Base-by-base conservation (phyloP, 2,888 invertebrate species). In the Electrophaes corylata region DNA sequence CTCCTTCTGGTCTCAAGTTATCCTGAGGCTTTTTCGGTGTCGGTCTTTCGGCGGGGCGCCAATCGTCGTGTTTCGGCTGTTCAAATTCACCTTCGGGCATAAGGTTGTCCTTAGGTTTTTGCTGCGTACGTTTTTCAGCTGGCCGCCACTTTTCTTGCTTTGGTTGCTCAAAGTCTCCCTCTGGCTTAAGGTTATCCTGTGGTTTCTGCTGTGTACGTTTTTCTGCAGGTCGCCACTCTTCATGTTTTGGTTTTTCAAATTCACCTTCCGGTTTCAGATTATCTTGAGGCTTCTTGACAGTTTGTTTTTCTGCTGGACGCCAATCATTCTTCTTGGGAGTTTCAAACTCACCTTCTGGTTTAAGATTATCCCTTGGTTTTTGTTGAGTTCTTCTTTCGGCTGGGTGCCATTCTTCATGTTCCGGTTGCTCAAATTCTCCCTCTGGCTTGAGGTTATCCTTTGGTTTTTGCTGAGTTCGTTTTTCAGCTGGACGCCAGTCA, bases 1-100 rank as follows among this genome's bases (percentile, higher is more conserved):
- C 93, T 0, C 95, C 95, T 75, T 95, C 94, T 0, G 93, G 93
- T 43, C 77, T 82, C 0, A 95, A 71, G 71, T 95, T 94, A 68
- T 94, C 94, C 4, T 81, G 11, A n/a, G 90, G 84, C 44, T 77
- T 77, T 58, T 67, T 72, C 62, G 70, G 72, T 0, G 45, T 58
- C 23, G 49, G 79, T 10, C 76, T 70, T 67, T 89, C 83, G 2
- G 88, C 86, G 1, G 88, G 88, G 2, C 73, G 71, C 78, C 82
- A 86, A 37, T 82, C 66, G 3, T 86, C 86, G 46, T 78, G 81
- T 46, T 77, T 79, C 0, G 86, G 88, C 12, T 77, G 73, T 63
- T 92, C 92, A 49, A 93, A 93, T 0, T 92, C 87, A 2, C 91
- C 86, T 75, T 90, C 91, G 0, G 92, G 92, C 14, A 72, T 75